These are phyloP conservation scores for Orthosia incerta DNA, from an alignment of 2,888 invertebrate genomes.

Conservation along the genomic window DNA sequence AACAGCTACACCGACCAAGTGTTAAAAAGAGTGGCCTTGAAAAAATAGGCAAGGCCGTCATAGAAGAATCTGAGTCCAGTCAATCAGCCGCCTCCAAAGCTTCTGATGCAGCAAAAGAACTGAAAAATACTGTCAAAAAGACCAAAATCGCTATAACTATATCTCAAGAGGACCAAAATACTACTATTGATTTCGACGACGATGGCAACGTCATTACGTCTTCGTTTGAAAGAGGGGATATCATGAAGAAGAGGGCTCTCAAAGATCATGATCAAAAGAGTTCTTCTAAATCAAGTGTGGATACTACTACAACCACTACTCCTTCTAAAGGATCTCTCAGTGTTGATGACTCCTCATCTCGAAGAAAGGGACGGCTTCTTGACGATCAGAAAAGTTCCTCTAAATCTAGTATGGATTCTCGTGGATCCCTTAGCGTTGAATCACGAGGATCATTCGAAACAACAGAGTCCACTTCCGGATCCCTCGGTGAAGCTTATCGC, in stretches of 20 bases:
- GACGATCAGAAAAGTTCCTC: constrained; percentile 91
- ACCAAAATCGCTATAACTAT: constrained; percentile 90
- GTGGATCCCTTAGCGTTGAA: constrained; percentile 92
- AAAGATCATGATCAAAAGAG: constrained; percentile 88
- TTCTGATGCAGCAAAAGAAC: constrained; percentile 86
- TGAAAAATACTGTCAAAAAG: constrained; percentile 88
- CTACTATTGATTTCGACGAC: constrained; percentile 89
- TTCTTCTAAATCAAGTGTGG: constrained; percentile 92
- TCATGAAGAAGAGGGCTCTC: constrained; percentile 84
- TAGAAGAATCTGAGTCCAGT: constrained; percentile 92
- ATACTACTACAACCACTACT: constrained; percentile 88
- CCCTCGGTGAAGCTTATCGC: constrained; percentile 93
- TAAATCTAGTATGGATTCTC: constrained; percentile 92
- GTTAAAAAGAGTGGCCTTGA: constrained; percentile 86
- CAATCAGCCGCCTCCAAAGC: constrained; percentile 90
- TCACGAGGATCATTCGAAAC: constrained; percentile 93
- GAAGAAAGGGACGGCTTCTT: constrained; percentile 82
- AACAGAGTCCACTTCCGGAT: constrained; percentile 94
- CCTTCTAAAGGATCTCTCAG: constrained; percentile 89
- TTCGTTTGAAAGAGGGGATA: constrained; percentile 85
- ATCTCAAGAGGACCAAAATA: constrained; percentile 90
- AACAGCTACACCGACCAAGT: constrained; percentile 86
- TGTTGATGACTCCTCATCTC: constrained; percentile 89
- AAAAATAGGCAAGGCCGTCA: constrained; percentile 86
- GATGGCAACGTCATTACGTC: constrained; percentile 88